Evolutionary conservation across 1,140 invertebrate species (phyloP), one percentile per base, ranked within the genome.

Genomic region (Conus betulinus): DNA sequence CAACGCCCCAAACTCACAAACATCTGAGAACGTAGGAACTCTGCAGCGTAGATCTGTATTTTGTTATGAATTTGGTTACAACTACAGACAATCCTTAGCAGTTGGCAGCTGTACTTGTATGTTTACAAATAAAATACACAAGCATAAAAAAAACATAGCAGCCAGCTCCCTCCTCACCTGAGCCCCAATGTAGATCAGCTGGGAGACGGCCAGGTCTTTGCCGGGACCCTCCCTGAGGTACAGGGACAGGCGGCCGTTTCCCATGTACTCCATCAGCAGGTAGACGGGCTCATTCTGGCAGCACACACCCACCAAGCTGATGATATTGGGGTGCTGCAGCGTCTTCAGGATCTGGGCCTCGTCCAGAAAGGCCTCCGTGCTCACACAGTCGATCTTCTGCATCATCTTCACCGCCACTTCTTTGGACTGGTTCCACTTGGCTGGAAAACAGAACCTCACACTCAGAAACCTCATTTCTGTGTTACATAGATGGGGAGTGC

Each of bases 301-400:
- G 94, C 99, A 99, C 17, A 99, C 99, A 17, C 99, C 99, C 95
- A 99, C 99, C 60, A 99, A 88, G 27, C 98, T 98, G 20, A 99
- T 98, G 63, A 99, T 96, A 89, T 99, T 97, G 92, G 98, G 97
- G 95, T 99, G 99, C 89, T 98, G 96, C 95, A 99, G 98, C 94
- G 99, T 98, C 94, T 99, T 99, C 98, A 99, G 99, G 71, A 99
- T 99, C 82, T 98, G 98, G 6, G 98, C 99, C 95, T 99, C 99
- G 95, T 99, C 97, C 0, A 99, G 96, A 96, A 99, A 99, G 6
- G 98, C 98, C 93, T 98, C 97, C 7, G 98, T 98, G 27, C 98
- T 99, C 98, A 99, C 99, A 71, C 98, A 98, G 87, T 98, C 98
- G 92, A 98, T 97, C 92, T 98, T 97, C 57, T 99, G 95, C 1